Conservation (phyloP, 1,140 invertebrate species). For the Campoletis sonorensis region DNA sequence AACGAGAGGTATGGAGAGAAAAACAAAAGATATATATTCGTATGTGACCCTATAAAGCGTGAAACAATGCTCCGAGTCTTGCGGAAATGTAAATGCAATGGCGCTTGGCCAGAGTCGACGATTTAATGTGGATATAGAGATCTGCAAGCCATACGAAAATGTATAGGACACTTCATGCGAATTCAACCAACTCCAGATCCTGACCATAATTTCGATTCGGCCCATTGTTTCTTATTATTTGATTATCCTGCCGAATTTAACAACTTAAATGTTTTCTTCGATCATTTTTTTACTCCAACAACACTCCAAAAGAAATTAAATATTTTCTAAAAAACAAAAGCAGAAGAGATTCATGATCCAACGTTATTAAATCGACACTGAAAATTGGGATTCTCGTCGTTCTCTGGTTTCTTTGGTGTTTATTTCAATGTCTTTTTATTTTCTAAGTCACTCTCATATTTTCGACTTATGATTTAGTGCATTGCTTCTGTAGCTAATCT, state of each 20-base stretch:
- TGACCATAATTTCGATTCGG: neutral
- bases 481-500: too few species aligned
- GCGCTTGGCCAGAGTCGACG: constrained; percentile 58
- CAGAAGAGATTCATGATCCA: too few species aligned
- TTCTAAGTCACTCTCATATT: too few species aligned
- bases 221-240: neutral
- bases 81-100: constrained; percentile 64
- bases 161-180: neutral
- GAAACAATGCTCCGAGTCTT: constrained; percentile 60
- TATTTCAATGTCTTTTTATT: too few species aligned
- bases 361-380: too few species aligned
- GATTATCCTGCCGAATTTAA: neutral
- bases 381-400: too few species aligned
- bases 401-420: too few species aligned
- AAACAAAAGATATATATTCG: constrained; percentile 3
- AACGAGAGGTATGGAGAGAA: neutral
- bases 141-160: constrained; percentile 14
- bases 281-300: too few species aligned
- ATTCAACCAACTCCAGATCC: neutral
- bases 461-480: too few species aligned
- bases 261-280: neutral
- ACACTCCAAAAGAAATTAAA: neutral
- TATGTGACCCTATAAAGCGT: constrained; percentile 54
- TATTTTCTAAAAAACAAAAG: too few species aligned
- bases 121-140: constrained; percentile 25